These are phyloP conservation scores for Aphelinus certus DNA, from an alignment of 1,140 invertebrate species.

Conservation along the genomic window DNA sequence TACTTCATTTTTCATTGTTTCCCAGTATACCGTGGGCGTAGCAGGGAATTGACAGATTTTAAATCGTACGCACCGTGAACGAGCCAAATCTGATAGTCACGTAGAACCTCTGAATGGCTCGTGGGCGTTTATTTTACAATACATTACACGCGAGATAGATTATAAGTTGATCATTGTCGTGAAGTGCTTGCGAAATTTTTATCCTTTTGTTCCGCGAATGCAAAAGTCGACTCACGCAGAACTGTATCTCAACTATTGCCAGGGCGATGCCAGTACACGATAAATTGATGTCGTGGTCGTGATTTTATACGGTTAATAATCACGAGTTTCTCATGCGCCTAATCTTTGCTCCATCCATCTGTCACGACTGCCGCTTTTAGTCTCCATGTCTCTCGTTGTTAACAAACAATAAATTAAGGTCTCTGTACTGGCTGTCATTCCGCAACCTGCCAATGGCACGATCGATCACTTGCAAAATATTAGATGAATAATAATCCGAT, in stretches of 20 bases:
- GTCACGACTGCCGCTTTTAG: neutral
- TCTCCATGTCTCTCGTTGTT: too few species aligned
- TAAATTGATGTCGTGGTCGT: neutral
- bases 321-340: neutral
- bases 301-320: conserved; percentile 7
- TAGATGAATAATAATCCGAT: too few species aligned
- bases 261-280: neutral
- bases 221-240: neutral
- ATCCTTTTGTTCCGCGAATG: conserved; percentile 1
- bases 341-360: neutral
- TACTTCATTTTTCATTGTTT: conserved; percentile 5
- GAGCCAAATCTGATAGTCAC: conserved; percentile 1
- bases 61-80: neutral
- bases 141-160: neutral
- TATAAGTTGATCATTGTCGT: neutral
- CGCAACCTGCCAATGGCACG: too few species aligned
- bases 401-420: too few species aligned
- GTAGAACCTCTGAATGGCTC: neutral
- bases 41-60: neutral
- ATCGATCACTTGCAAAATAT: too few species aligned
- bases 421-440: too few species aligned
- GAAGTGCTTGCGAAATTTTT: neutral
- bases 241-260: neutral
- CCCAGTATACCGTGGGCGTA: neutral
- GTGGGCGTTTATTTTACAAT: conserved; percentile 1